Base-by-base conservation (phyloP, 2,113 vertebrate species). In the Paramisgurnus dabryanus region DNA sequence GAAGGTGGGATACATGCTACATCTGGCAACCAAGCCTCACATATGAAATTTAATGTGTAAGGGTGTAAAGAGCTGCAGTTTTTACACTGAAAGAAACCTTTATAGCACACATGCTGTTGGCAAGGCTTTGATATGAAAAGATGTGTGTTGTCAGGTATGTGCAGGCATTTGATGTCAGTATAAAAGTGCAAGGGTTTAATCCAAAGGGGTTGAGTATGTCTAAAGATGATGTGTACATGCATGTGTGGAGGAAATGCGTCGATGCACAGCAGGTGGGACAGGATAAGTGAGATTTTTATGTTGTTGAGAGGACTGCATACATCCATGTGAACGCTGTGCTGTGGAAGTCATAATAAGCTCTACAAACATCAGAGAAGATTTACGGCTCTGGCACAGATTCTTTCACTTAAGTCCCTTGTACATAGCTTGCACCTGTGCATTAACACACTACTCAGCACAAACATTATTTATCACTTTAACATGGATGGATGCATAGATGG, bases 11-110 rank as follows among this genome's bases (percentile, higher is more conserved):
- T 82, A 71, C 67, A 49, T 58, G 58, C 3, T 53, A 49, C 63
- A 83, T 67, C 57, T 53, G 71, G 11, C 43, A 47, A 50, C 49
- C n/a, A 10, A 53, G 49, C 6, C 10, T 41, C 10, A 49, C 12
- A 5, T 65, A 27, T 58, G 53, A 27, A 70, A 76, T 41, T 45
- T 83, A 80, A 76, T 22, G 41, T 64, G 12, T 39, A n/a, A 57
- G 61, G 43, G 18, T 11, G 4, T 6, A 39, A 71, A 63, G 58
- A 64, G 68, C 68, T 53, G 41, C 17, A 65, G 49, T 76, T 18
- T 45, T 69, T 40, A 13, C 39, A 66, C 15, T 58, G 49, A 58
- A 61, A 41, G 45, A 75, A 45, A 41, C 15, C 66, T 76, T 49
- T 50, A 69, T 49, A 41, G 39, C 34, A 45, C 40, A 17, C 53